Evolutionary conservation across 1,140 invertebrate genomes (phyloP), one percentile per base, ranked within the genome.

Genomic region (Drosophila sulfurigaster): DNA sequence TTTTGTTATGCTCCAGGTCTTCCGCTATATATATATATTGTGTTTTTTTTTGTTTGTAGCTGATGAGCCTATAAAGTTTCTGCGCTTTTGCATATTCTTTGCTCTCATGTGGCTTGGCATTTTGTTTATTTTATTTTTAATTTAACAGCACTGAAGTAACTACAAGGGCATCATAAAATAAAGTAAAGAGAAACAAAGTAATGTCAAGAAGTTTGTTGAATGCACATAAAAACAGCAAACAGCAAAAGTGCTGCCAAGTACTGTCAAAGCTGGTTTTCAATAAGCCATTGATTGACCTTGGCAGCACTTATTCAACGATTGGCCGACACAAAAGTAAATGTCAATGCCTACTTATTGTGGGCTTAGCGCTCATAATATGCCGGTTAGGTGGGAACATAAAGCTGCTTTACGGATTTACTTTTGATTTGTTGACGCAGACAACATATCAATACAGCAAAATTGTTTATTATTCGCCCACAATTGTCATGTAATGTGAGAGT

Each of bases 1-100:
- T 71, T 60, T 46, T 59, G 66, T 59, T 69, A 10, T 52, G 16
- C 16, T 30, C 8, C 46, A 13, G 41, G 41, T 6, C 10, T 49
- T 48, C 41, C 35, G 20, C 20, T 25, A 25, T 25, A 20, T 20
- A 20, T 20, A 25, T 25, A 25, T 25, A 25, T 25, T 20, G 2
- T 20, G 2, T 38, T 38, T 8, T 8, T 28, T 48, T 65, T 62
- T 48, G 46, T 46, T 49, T 48, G 15, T 58, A 57, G 30, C 46
- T 70, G 52, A 64, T 75, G 67, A 58, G 71, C 71, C 48, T 59
- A 82, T 73, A 82, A 85, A 86, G 51, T 68, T 82, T 52, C 63
- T 73, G 69, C 73, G 48, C 51, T 43, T 49, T 62, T 77, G 80
- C 70, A 70, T 56, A 64, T 54, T 57, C 41, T 57, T 8, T 4